Conservation (phyloP, 1,140 invertebrate species). For the Trachymyrmex cornetzi region DNA sequence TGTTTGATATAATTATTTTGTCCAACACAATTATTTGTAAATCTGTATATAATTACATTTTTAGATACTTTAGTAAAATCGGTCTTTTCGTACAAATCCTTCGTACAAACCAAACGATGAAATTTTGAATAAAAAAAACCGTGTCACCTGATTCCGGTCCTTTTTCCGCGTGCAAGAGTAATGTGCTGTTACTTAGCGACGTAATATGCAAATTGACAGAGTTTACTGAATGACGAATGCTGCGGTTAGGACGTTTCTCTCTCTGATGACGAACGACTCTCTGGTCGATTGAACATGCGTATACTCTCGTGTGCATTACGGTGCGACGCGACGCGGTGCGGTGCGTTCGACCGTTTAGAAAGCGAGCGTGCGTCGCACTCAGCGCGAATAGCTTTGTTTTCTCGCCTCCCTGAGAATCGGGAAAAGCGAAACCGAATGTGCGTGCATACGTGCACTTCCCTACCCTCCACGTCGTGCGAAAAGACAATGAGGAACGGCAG, state of each 20-base stretch:
- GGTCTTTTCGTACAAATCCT: neutral
- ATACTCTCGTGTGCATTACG: conserved; percentile 50
- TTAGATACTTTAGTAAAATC: too few relatives aligned
- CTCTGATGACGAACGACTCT: conserved; percentile 45
- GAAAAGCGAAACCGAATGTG: conserved; percentile 69
- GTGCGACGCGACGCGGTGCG: conserved; percentile 45
- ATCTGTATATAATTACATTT: too few relatives aligned
- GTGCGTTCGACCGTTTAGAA: conserved; percentile 75
- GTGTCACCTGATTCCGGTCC: neutral
- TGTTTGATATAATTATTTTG: too few relatives aligned
- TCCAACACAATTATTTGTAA: too few relatives aligned
- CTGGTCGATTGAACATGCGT: conserved; percentile 57
- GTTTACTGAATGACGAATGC: conserved; percentile 30
- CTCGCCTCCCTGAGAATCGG: conserved; percentile 68
- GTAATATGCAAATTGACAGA: conserved; percentile 43
- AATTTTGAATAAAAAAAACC: neutral
- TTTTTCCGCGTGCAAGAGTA: neutral
- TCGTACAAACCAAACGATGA: neutral
- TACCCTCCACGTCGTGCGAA: neutral
- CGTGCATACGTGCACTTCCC: neutral
- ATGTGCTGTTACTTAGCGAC: conserved; percentile 1
- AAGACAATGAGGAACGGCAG: conserved; percentile 19
- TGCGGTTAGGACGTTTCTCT: conserved; percentile 24
- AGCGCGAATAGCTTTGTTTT: conserved; percentile 65
- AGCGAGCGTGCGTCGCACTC: conserved; percentile 64